Evolutionary conservation across 2,113 vertebrate species (phyloP).

Genomic region (Actenoides lindsayi): DNA sequence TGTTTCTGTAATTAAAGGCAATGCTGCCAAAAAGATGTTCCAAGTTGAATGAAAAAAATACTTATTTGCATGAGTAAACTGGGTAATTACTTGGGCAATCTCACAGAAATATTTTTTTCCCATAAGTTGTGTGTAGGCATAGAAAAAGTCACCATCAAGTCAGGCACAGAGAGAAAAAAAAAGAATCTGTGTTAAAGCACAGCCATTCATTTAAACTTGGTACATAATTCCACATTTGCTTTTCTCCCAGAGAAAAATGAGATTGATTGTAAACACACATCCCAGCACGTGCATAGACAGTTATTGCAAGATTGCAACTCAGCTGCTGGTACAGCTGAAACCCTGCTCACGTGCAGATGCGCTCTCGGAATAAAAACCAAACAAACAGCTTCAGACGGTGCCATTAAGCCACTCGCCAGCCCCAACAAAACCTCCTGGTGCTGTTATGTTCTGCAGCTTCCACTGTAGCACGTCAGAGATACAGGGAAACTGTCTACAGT

Average conservation of each 20-base stretch:
- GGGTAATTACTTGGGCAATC: constrained; percentile 12
- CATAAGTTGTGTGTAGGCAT: not conserved
- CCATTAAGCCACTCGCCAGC: not conserved
- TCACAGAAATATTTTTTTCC: not conserved
- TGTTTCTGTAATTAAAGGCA: constrained; percentile 50
- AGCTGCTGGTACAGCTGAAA: not conserved
- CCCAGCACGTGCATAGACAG: not conserved
- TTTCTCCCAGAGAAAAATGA: not conserved
- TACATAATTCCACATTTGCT: not conserved
- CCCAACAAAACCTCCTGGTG: not conserved
- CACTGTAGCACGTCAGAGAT: not conserved
- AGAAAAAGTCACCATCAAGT: not conserved
- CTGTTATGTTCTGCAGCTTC: not conserved
- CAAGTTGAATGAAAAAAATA: not conserved
- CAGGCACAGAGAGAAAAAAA: not conserved
- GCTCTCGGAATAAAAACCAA: not conserved
- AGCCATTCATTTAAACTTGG: not conserved
- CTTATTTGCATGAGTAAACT: constrained; percentile 41
- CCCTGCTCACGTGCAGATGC: accelerated
- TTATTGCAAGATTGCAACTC: not conserved
- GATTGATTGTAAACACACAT: not conserved
- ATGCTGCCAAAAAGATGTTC: constrained; percentile 45
- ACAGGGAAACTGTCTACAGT: not conserved
- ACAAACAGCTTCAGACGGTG: not conserved
- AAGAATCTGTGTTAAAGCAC: not conserved